Base-by-base conservation (phyloP, 2,888 invertebrate species). In the Latrodectus elegans region DNA sequence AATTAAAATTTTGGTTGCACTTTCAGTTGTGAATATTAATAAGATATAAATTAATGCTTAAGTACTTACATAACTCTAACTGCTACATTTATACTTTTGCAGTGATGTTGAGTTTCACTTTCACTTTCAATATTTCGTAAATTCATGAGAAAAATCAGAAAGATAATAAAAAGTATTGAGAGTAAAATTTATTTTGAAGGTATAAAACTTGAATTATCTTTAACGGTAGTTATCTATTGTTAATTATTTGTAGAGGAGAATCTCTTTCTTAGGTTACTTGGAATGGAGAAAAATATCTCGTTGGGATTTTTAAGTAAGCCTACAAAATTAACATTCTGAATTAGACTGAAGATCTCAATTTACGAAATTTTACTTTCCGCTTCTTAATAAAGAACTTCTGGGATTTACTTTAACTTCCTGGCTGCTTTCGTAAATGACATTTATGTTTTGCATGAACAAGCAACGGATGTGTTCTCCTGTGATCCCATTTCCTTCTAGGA, bases 321-420 rank as follows among this genome's bases (percentile, higher is more conserved):
- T 17, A 49, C 64, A 71, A 72, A 65, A 84, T 84, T 77, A 77
- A 72, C 84, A 77, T 84, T 84, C 17, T 72, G 71, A 84, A 84
- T 84, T 83, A 83, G 15, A 22, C 49, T 15, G n/a, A 51, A 65
- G 26, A 49, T 52, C 65, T 81, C 26, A 15, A 74, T 67, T n/a
- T 22, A 60, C 14, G 12, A 53, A 77, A 71, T 70, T 70, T 60
- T 68, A 55, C 75, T 75, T 60, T 77, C 53, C 71, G 52, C 76
- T 77, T 77, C 71, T 64, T 84, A 84, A 84, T 64, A 70, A 70
- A 84, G 75, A 74, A 10, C 15, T 14, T 15, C 68, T 65, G 22
- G 60, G 53, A 26, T 77, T 77, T 71, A 68, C 76, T 84, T 38
- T 77, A 84, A 6, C 52, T 75, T 52, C 71, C 15, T 38, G 52